Conservation (phyloP, 2,113 vertebrate genomes). For the Morone chrysops region DNA sequence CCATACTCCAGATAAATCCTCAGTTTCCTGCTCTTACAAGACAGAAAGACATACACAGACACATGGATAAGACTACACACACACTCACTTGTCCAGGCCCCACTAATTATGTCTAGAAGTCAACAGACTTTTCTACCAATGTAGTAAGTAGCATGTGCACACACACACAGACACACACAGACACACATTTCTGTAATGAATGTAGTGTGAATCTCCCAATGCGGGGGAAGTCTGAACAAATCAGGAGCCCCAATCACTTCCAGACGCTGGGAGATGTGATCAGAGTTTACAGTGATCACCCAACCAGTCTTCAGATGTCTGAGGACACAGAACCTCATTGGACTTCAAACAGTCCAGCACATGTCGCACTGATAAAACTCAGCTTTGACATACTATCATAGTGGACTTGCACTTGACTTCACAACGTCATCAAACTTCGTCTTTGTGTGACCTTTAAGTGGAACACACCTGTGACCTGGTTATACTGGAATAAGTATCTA, state of each 20-base stretch:
- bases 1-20: background rate
- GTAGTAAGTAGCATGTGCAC: background rate
- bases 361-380: background rate
- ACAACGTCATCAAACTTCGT: too few species aligned
- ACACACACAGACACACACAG: slow-evolving; percentile 11
- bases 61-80: background rate
- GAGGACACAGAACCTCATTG: background rate
- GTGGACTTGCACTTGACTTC: background rate
- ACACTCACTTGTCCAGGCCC: background rate
- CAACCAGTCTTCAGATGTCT: background rate
- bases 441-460: too few species aligned
- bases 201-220: slow-evolving; percentile 29
- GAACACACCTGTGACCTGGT: background rate
- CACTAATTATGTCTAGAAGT: slow-evolving; percentile 8
- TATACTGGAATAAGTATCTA: background rate
- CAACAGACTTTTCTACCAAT: too few species aligned
- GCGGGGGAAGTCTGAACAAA: slow-evolving; percentile 44
- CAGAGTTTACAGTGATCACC: background rate
- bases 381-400: background rate
- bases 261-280: slow-evolving; percentile 27
- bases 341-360: slow-evolving; percentile 5
- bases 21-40: background rate
- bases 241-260: slow-evolving; percentile 54
- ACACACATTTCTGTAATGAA: slow-evolving; percentile 3
- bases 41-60: background rate